Percentiles rank a stretch among this genome's conserved stretches.
phyloP scores from a whole-genome alignment of 2,113 vertebrate genomes.

The Callionymus lyra region DNA sequence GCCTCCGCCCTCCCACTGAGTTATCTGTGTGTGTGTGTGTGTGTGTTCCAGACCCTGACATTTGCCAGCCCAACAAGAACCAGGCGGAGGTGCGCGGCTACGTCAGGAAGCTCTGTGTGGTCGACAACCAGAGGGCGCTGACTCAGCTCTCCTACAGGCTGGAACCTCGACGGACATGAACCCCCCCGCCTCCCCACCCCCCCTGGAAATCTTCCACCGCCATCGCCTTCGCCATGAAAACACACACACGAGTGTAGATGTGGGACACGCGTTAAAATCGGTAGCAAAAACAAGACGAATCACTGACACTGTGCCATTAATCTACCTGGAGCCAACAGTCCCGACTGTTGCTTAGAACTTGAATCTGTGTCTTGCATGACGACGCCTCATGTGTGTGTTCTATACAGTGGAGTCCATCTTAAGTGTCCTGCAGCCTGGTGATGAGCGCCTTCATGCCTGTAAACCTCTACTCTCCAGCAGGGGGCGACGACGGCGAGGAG shows the following conservation, averaged over 20 bases:
- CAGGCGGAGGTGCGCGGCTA: conserved; percentile 92
- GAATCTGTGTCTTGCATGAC: conserved; percentile 52
- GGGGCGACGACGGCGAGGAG: too few relatives aligned
- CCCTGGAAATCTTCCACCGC: conserved; percentile 17
- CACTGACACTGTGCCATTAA: conserved; percentile 49
- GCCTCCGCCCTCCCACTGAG: neutral
- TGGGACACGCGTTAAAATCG: conserved; percentile 13
- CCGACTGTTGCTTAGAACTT: conserved; percentile 55
- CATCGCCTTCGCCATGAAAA: conserved; percentile 37
- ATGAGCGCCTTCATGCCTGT: conserved; percentile 23
- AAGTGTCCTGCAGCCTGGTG: conserved; percentile 41
- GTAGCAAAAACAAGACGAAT: conserved; percentile 39
- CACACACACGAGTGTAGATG: conserved; percentile 4
- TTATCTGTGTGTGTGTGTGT: conserved; percentile 19
- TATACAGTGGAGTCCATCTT: conserved; percentile 60
- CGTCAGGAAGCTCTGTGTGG: conserved; percentile 91
- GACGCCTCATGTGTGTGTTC: conserved; percentile 48
- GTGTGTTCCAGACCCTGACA: conserved; percentile 75
- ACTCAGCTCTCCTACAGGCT: conserved; percentile 94
- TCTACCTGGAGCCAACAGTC: neutral
- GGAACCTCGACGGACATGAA: conserved; percentile 87
- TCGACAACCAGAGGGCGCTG: conserved; percentile 98
- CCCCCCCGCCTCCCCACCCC: too few relatives aligned
- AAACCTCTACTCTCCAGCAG: conserved; percentile 11
- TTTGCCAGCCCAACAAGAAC: conserved; percentile 89